These are phyloP conservation scores for Eulithis testata DNA, from an alignment of 2,888 invertebrate genomes.

Conservation along the genomic window DNA sequence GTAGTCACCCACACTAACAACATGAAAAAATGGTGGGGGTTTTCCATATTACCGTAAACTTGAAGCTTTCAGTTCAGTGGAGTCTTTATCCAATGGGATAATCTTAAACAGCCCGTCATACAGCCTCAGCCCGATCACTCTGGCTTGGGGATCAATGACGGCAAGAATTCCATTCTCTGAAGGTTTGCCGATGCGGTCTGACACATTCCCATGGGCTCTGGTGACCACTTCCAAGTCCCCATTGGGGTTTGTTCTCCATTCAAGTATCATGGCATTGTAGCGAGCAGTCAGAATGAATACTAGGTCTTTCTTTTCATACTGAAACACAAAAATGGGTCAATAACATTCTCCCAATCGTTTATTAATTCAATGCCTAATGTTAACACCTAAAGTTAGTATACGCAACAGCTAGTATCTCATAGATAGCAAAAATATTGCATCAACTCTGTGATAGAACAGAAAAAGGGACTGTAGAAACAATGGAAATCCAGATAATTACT, in stretches of 20 bases:
- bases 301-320: slow-evolving; percentile 96
- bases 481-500: slow-evolving; percentile 48
- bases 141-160: slow-evolving; percentile 97
- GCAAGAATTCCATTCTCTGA: slow-evolving; percentile 98
- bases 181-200: slow-evolving; percentile 96
- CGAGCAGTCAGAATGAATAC: slow-evolving; percentile 97
- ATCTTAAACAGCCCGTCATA: slow-evolving; percentile 99
- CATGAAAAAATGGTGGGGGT: too few relatives aligned
- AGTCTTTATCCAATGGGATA: slow-evolving; percentile 97
- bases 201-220: slow-evolving; percentile 97
- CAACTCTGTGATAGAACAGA: too few relatives aligned
- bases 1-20: too few relatives aligned
- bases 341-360: too few relatives aligned
- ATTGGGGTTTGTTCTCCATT: slow-evolving; percentile 89
- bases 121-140: slow-evolving; percentile 96
- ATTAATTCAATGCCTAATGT: too few relatives aligned
- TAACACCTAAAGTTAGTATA: too few relatives aligned
- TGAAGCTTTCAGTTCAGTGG: slow-evolving; percentile 96
- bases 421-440: too few relatives aligned
- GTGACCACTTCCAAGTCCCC: slow-evolving; percentile 97
- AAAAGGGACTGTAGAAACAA: too few relatives aligned
- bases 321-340: slow-evolving; percentile 49
- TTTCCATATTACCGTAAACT: slow-evolving; percentile 84
- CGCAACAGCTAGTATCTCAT: too few relatives aligned
- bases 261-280: slow-evolving; percentile 98